Percentiles rank a stretch among this genome's conserved stretches.
Evolutionary conservation across 2,888 invertebrate genomes (phyloP).

Genomic region (Cylloceria caligata): DNA sequence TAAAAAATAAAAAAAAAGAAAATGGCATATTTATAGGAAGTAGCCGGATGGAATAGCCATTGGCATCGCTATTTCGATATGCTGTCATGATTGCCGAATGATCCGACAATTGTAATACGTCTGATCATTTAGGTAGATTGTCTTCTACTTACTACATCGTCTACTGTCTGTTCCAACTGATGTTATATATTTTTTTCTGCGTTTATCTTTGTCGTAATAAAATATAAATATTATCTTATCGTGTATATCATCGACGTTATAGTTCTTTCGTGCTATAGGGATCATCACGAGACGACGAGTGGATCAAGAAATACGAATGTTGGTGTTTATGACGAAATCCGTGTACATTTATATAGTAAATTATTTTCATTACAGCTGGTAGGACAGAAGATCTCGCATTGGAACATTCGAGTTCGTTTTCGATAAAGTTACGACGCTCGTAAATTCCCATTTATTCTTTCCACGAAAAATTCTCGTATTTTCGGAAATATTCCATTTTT

Average conservation of each 20-base stretch:
- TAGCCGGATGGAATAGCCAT: conserved; percentile 1
- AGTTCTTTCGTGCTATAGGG: no score
- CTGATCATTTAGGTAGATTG: conserved; percentile 9
- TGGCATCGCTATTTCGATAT: conserved; percentile 4
- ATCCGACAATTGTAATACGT: conserved; percentile 11
- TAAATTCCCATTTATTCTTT: neutral
- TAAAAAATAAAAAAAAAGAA: neutral
- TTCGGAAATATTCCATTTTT: conserved; percentile 8
- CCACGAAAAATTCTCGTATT: neutral
- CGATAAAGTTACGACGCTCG: no score
- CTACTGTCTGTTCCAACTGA: conserved; percentile 6
- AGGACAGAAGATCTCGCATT: conserved; percentile 73
- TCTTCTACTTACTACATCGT: conserved; percentile 6
- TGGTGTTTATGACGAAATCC: conserved; percentile 65
- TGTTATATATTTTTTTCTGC: conserved; percentile 16
- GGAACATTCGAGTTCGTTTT: conserved; percentile 35
- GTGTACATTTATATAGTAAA: conserved; percentile 78
- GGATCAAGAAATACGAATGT: conserved; percentile 4
- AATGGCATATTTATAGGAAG: neutral
- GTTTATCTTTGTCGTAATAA: conserved; percentile 22
- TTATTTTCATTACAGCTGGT: conserved; percentile 75
- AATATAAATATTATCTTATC: neutral
- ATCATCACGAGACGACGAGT: neutral
- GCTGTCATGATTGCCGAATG: conserved; percentile 17
- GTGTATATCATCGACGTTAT: neutral